phyloP scores from a whole-genome alignment of 2,113 vertebrate species.

The Crotophaga sulcirostris region DNA sequence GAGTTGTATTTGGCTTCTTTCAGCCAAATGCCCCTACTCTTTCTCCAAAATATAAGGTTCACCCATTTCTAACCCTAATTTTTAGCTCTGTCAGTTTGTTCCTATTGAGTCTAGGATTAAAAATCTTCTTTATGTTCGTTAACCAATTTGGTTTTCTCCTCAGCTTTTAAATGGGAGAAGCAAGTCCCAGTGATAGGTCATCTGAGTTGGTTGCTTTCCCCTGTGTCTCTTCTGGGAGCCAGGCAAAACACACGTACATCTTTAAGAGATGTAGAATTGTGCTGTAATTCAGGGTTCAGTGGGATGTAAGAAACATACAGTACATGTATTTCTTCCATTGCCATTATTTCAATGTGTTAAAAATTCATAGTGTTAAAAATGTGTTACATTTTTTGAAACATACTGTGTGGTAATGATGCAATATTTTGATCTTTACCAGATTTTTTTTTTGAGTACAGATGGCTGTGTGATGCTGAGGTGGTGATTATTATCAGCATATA shows the following conservation, averaged over 20 bases:
- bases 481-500: background rate
- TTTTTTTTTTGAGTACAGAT: background rate
- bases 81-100: background rate
- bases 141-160: background rate
- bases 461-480: background rate
- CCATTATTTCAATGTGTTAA: background rate
- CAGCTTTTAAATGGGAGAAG: background rate
- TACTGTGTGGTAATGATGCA: background rate
- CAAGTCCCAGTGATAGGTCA: background rate
- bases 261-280: background rate
- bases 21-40: background rate
- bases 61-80: background rate
- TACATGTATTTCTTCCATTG: rapidly evolving
- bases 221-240: background rate
- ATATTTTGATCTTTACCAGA: background rate
- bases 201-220: background rate
- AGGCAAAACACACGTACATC: background rate
- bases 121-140: background rate
- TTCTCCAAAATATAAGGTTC: background rate
- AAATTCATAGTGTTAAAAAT: background rate
- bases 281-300: background rate
- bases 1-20: background rate
- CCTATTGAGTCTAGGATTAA: background rate
- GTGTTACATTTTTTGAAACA: background rate
- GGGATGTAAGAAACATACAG: background rate